Evolutionary conservation across 2,113 vertebrate species (phyloP).

Genomic region (Odocoileus hemionus): DNA sequence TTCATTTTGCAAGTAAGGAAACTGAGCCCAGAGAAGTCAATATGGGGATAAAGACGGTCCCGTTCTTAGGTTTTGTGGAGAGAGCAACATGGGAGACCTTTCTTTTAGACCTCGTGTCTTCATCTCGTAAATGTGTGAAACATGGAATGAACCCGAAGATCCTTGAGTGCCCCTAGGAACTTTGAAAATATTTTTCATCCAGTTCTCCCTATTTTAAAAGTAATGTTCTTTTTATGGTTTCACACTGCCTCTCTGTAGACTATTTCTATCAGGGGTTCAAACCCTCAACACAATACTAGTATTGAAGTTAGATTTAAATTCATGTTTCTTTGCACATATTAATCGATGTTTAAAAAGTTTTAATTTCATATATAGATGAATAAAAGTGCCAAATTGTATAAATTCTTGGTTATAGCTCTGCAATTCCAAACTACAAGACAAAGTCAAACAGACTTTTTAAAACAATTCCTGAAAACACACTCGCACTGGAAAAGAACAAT

Average conservation of each 20-base stretch:
- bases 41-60: neutral
- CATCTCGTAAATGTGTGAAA: neutral
- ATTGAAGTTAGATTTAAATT: neutral
- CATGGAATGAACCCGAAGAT: neutral
- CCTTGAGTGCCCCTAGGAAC: neutral
- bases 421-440: neutral
- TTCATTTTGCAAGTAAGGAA: neutral
- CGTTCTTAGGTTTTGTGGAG: neutral
- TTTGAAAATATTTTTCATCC: neutral
- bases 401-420: neutral
- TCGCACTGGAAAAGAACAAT: neutral
- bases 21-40: neutral
- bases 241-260: neutral
- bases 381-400: neutral
- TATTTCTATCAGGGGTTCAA: neutral
- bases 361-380: neutral
- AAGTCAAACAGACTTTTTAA: neutral
- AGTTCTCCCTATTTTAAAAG: neutral
- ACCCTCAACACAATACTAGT: neutral
- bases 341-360: neutral
- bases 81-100: neutral
- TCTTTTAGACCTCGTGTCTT: neutral
- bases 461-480: neutral
- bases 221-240: neutral
- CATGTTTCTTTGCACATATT: neutral